Evolutionary conservation across 2,113 vertebrate species (phyloP), one percentile per base, ranked within the genome.

Genomic region (Pavo muticus): DNA sequence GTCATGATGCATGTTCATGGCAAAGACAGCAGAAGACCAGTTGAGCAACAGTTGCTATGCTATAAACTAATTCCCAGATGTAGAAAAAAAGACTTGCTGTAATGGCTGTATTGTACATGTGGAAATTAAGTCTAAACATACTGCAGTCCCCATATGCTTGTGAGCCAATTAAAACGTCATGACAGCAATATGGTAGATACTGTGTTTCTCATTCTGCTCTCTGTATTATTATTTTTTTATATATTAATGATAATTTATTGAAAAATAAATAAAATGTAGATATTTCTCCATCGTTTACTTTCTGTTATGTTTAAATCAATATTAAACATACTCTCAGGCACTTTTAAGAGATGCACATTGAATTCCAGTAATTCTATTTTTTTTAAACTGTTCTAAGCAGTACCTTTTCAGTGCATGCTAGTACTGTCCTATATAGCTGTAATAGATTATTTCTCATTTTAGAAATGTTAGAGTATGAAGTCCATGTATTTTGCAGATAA

Each of bases 1-100:
- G 88, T 93, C 90, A 95, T 84, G 90, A 45, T 27, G 91, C 79
- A 39, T 81, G 88, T 48, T 93, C 87, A 29, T 71, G 44, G 85
- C 90, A 96, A 87, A 94, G 91, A 92, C 78, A 94, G 87, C 78
- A 83, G 74, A 94, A 91, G 88, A 94, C 90, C 97, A 97, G 94
- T 94, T 95, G 95, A 97, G 91, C 63, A 92, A 67, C 81, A 79
- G 81, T 94, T 96, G 84, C 86, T 91, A 59, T 61, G 59, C 75
- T 91, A 74, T 92, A 94, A 96, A 92, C 81, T 84, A 87, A 95
- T 94, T 95, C 90, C 93, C 95, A 97, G 95, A 97, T 96, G 97
- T 90, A 87, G 84, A 82, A 80, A n/a, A 82, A 80, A 37, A 95
- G 75, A 29, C 74, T 88, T 75, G 79, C 45, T 93, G 88, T 94